These are phyloP conservation scores for Uropsilus gracilis DNA, from an alignment of 2,113 vertebrate genomes.

Conservation along the genomic window DNA sequence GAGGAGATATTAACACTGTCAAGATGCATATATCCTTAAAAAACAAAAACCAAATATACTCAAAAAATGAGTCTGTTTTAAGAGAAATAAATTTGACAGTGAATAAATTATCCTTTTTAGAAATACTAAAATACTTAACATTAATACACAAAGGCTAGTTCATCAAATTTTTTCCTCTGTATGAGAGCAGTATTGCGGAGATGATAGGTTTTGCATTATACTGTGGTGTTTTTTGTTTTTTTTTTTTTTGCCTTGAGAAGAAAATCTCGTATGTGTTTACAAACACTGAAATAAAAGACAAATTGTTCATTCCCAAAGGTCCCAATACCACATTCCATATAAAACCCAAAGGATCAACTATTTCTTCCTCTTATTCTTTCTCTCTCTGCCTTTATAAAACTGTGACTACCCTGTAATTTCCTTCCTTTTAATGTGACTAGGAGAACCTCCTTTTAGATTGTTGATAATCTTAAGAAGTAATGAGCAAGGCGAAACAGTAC, in stretches of 20 bases:
- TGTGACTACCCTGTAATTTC: conserved; percentile 47
- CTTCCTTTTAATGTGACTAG: neutral
- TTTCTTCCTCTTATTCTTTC: conserved; percentile 40
- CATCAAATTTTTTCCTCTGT: conserved; percentile 22
- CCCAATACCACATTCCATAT: conserved; percentile 19
- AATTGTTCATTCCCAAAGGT: conserved; percentile 41
- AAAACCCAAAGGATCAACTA: conserved; percentile 68
- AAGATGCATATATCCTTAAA: conserved; percentile 39
- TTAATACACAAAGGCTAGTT: conserved; percentile 23
- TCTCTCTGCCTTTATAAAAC: conserved; percentile 17
- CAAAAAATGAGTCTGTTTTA: neutral
- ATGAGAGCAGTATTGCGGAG: neutral
- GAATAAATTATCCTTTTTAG: neutral
- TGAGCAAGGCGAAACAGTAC: conserved; percentile 35
- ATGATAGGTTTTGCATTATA: neutral
- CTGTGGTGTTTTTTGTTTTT: neutral
- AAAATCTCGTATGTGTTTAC: conserved; percentile 18
- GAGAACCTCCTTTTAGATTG: neutral
- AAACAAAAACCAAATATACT: conserved; percentile 38
- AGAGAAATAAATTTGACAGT: neutral
- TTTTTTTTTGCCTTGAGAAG: neutral
- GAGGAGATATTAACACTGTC: neutral
- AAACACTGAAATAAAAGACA: conserved; percentile 56
- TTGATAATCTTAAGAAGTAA: conserved; percentile 6
- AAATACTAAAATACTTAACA: conserved; percentile 43